Conservation (phyloP, 2,113 vertebrate genomes). For the Crotalus tigris region DNA sequence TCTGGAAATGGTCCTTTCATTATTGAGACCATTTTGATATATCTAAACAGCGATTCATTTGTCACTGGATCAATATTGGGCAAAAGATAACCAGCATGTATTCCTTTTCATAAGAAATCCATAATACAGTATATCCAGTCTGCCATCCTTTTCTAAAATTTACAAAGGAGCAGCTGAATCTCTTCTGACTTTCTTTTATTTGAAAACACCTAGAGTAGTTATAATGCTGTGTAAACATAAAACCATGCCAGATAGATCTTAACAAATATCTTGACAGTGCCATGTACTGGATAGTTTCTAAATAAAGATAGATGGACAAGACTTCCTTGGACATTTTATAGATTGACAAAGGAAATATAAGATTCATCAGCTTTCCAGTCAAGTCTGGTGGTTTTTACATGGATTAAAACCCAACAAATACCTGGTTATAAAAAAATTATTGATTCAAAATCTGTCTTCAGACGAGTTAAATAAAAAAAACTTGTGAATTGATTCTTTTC, state of each 20-base stretch:
- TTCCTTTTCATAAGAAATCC: not conserved
- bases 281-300: not conserved
- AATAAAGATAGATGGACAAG: not conserved
- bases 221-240: not conserved
- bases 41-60: not conserved
- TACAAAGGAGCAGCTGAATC: not conserved
- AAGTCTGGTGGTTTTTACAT: not conserved
- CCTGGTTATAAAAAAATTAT: not conserved
- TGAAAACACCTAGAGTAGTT: not conserved
- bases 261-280: not conserved
- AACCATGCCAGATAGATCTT: not conserved
- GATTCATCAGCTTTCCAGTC: not conserved
- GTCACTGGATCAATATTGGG: not conserved
- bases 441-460: not conserved
- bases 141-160: not conserved
- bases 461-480: not conserved
- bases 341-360: not conserved
- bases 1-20: not conserved
- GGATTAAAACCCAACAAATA: not conserved
- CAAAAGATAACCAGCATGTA: not conserved
- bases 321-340: not conserved
- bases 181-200: not conserved
- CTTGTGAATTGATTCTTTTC: not conserved
- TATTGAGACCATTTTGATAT: not conserved
- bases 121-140: not conserved